Percentiles rank a stretch among this genome's conserved stretches.
Conservation (phyloP, 2,797 vertebrate species). For the Phyllotis vaccarum region DNA sequence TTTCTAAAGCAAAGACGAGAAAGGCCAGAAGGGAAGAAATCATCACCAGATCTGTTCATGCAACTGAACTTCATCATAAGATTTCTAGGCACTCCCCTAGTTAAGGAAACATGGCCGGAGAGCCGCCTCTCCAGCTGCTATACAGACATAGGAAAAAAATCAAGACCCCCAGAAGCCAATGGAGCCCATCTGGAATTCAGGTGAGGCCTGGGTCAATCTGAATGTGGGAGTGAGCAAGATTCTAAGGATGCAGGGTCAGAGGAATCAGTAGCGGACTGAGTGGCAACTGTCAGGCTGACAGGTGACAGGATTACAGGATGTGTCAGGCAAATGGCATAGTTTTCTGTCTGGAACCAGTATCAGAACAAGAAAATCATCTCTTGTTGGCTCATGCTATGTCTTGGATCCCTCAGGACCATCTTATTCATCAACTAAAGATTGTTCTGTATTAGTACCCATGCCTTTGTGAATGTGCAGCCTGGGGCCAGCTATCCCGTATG, state of each 20-base stretch:
- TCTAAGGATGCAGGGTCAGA: background rate
- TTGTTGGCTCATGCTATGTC: background rate
- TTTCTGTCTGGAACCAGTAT: background rate
- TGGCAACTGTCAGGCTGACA: background rate
- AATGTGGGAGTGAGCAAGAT: background rate
- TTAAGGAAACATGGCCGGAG: background rate
- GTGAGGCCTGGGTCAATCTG: accelerated
- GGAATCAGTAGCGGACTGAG: background rate
- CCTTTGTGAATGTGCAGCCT: background rate
- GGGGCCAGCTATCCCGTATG: background rate
- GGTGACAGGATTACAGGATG: background rate
- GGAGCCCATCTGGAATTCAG: background rate
- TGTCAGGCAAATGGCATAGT: accelerated
- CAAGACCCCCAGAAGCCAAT: background rate
- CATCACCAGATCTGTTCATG: background rate
- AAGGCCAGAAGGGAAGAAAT: background rate
- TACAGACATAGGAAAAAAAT: background rate
- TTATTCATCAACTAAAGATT: background rate
- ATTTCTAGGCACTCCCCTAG: background rate
- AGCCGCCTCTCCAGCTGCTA: background rate
- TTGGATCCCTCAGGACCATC: background rate
- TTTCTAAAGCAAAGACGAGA: background rate
- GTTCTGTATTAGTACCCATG: background rate
- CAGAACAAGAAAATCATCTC: background rate
- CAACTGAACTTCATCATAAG: background rate